Base-by-base conservation (phyloP, 1,140 invertebrate species). In the Platorchestia sp. region DNA sequence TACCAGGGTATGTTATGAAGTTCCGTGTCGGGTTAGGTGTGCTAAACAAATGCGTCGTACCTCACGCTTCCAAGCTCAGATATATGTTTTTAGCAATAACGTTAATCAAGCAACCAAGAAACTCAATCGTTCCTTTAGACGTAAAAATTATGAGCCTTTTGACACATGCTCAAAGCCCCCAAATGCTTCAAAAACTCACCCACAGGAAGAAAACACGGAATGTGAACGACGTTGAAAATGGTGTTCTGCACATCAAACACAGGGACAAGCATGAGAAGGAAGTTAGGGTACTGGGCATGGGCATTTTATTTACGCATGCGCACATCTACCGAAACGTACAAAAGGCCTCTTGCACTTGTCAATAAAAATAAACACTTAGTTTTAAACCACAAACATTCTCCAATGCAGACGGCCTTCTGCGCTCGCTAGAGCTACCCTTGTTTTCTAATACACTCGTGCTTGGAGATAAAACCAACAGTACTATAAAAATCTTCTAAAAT, bases 121-220 rank as follows among this genome's bases (percentile, higher is more conserved):
- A 75, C 36, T 3, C 59, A 36, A 36, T 75, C 27, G 27, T 75
- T 51, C 14, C 14, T 3, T 75, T 75, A 75, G 27, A 19, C 1
- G 27, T 75, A 75, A 75, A 75, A n/a, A 75, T 19, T 1, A 75
- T 75, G 59, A 75, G 59, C 36, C 36, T 36, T 36, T 22, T 36
- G 10, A 75, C 10, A 27, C 59, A 75, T 75, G 59, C 59, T 22
- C 3, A 75, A 75, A 36, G 10, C 59, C 59, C 59, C 1, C 47
- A 75, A 27, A 36, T 36, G 59, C 59, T 36, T 75, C 59, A 22
- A 36, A 75, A 42, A 90, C 87, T 90, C 36, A 90, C 87, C 87
- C 87, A 90, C 87, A 90, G 5, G 44, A 90, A 90, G 87, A 90
- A 90, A 90, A 90, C 87, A 43, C 87, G 87, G 41, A 43, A 19